A percentile compares a stretch with the other conserved stretches of the same genome.
These are phyloP conservation scores for Dendrolimus punctatus DNA, from an alignment of 1,140 invertebrate species.

Conservation along the genomic window DNA sequence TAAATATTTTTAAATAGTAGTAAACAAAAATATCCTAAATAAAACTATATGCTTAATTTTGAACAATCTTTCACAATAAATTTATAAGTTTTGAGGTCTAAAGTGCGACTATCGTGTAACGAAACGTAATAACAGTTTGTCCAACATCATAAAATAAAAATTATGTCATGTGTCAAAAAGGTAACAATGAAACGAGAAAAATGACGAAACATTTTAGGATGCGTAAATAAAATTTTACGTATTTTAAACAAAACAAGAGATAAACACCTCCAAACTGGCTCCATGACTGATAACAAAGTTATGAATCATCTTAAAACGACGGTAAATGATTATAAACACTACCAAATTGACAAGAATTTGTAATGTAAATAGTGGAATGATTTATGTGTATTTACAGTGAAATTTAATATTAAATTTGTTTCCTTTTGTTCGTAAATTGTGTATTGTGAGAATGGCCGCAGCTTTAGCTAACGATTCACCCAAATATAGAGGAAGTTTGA, in stretches of 20 bases:
- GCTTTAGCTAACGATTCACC: constrained; percentile 58
- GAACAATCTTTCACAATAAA: too few relatives aligned
- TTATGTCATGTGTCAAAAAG: constrained; percentile 17
- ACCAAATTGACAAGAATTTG: background rate
- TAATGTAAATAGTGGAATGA: background rate
- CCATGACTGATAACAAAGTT: constrained; percentile 7
- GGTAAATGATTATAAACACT: too few relatives aligned
- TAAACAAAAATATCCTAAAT: too few relatives aligned
- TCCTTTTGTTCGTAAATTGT: constrained; percentile 9
- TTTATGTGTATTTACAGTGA: background rate
- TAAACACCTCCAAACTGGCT: constrained; percentile 7
- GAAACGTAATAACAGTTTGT: constrained; percentile 10
- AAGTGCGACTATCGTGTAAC: constrained; percentile 2
- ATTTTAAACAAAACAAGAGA: constrained; percentile 4
- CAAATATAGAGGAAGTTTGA: constrained; percentile 58
- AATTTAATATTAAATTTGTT: background rate
- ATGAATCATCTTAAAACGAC: too few relatives aligned
- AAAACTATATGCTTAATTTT: too few relatives aligned
- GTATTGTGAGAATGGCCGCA: constrained; percentile 37
- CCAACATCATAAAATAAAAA: constrained; percentile 11
- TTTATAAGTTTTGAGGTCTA: too few relatives aligned
- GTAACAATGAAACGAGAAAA: constrained; percentile 11
- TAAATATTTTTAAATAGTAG: too few relatives aligned
- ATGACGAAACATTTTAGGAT: constrained; percentile 9
- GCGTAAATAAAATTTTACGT: constrained; percentile 1